phyloP scores from a whole-genome alignment of 2,797 vertebrate genomes.

The Myiotriccus ornatus region DNA sequence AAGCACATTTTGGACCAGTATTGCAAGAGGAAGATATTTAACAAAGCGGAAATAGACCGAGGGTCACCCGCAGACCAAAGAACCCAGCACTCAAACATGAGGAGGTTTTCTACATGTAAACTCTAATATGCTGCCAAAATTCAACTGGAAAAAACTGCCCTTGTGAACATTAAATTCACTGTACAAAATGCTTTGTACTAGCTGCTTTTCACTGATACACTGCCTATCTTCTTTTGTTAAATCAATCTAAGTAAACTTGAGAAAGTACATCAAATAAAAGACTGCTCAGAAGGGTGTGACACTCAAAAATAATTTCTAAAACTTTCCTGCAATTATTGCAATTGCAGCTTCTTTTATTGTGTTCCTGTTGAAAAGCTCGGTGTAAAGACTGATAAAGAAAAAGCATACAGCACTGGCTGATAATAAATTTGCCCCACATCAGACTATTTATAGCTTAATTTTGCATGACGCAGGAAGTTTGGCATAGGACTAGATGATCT shows the following conservation, averaged over 20 bases:
- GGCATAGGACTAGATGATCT: not conserved
- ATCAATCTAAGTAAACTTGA: conserved; percentile 52
- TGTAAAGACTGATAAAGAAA: not conserved
- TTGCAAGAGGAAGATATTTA: not conserved
- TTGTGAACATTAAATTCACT: conserved; percentile 35
- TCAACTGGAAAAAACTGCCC: not conserved
- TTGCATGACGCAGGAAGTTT: conserved; percentile 46
- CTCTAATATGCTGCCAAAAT: not conserved
- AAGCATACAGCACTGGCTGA: conserved; percentile 23
- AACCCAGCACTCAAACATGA: not conserved
- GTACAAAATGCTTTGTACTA: conserved; percentile 39
- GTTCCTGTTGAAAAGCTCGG: conserved; percentile 28
- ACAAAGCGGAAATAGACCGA: not conserved
- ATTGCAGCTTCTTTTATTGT: conserved; percentile 50
- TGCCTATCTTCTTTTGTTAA: conserved; percentile 59
- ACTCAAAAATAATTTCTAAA: conserved; percentile 52
- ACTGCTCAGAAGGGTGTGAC: conserved; percentile 45
- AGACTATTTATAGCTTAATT: conserved; percentile 56
- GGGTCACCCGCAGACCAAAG: not conserved
- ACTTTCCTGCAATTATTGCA: conserved; percentile 30
- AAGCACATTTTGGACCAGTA: not conserved
- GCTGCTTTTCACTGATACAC: not conserved
- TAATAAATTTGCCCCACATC: conserved; percentile 30
- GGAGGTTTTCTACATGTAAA: not conserved
- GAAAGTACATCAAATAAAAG: conserved; percentile 57